These are phyloP conservation scores for Cotesia glomerata DNA, from an alignment of 1,140 invertebrate species.

Conservation along the genomic window DNA sequence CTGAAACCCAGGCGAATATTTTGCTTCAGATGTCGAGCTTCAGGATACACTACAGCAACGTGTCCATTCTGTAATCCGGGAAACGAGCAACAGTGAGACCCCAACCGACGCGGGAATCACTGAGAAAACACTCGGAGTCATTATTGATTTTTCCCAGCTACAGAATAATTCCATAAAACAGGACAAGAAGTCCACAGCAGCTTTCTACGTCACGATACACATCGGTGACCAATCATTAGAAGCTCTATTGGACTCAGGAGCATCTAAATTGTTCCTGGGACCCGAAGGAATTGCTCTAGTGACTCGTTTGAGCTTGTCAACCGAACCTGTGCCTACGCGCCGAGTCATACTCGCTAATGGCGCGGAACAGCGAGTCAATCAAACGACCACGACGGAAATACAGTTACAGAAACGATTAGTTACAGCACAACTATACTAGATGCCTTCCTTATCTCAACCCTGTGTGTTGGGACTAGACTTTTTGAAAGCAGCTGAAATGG, in stretches of 20 bases:
- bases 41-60: neutral
- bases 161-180: neutral
- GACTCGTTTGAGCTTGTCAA: neutral
- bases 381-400: neutral
- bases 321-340: neutral
- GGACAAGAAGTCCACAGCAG: neutral
- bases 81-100: no score
- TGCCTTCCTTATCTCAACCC: neutral
- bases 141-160: neutral
- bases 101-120: neutral
- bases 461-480: constrained; percentile 25
- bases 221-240: neutral
- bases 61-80: neutral
- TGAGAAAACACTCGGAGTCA: neutral
- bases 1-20: neutral
- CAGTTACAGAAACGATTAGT: neutral
- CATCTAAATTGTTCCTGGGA: constrained; percentile 8
- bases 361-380: neutral
- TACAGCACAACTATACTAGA: neutral
- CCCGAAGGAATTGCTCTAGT: neutral
- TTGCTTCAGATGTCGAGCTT: constrained; percentile 6
- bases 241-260: constrained; percentile 15
- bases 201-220: neutral
- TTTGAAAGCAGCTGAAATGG: neutral
- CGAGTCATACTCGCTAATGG: constrained; percentile 16